Evolutionary conservation across 2,113 vertebrate species (phyloP).

Genomic region (Microcebus griseorufus): DNA sequence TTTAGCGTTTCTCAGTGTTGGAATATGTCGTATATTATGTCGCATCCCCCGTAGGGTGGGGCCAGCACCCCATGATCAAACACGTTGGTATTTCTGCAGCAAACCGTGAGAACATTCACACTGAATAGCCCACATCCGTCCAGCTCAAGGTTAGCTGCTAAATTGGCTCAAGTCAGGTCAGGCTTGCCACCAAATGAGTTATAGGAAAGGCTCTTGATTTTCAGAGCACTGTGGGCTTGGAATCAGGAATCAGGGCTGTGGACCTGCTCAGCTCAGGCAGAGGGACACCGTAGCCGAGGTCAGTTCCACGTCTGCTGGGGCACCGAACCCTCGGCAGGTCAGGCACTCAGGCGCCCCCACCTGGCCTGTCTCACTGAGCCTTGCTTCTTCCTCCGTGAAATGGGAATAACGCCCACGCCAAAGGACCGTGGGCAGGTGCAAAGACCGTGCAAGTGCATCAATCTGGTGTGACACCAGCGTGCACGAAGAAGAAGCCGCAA

Average conservation of each 20-base stretch:
- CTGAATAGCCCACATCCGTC: background rate
- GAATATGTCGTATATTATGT: accelerated
- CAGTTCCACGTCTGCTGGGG: background rate
- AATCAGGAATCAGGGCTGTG: background rate
- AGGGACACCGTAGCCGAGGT: no score
- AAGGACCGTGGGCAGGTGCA: background rate
- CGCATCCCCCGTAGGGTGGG: accelerated
- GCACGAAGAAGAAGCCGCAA: no score
- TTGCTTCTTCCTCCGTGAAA: background rate
- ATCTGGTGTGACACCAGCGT: accelerated
- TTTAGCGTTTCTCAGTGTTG: background rate
- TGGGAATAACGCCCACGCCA: background rate
- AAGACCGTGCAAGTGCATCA: accelerated
- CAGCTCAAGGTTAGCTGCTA: background rate
- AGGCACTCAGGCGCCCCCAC: background rate
- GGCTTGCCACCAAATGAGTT: background rate
- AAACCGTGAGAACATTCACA: background rate
- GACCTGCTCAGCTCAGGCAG: accelerated
- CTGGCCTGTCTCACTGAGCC: background rate
- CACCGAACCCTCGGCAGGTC: background rate
- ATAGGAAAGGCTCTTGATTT: background rate
- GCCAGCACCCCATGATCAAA: accelerated
- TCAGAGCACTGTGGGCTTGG: background rate
- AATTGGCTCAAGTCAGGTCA: background rate
- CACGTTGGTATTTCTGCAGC: background rate